Conservation (phyloP, 2,113 vertebrate species). For the Charadrius vociferus region DNA sequence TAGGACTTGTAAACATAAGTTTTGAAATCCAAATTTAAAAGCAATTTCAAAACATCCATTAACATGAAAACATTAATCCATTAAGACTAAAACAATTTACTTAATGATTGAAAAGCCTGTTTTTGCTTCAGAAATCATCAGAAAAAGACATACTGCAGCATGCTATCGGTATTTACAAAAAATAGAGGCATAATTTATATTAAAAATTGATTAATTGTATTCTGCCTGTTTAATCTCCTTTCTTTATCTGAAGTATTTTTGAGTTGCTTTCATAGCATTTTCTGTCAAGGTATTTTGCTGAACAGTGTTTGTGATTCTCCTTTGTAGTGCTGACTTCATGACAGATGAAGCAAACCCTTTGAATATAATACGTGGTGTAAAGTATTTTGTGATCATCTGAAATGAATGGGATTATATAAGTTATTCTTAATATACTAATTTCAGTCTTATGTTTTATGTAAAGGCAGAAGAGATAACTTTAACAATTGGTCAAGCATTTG, state of each 20-base stretch:
- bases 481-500: conserved; percentile 98
- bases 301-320: not conserved
- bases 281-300: not conserved
- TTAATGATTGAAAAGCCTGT: not conserved
- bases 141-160: not conserved
- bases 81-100: not conserved
- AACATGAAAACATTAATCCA: not conserved
- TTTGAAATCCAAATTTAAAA: not conserved
- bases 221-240: not conserved
- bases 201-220: not conserved
- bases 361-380: not conserved
- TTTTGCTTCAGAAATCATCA: not conserved
- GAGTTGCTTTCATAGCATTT: not conserved
- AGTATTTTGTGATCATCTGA: not conserved
- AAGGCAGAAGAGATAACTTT: conserved; percentile 98
- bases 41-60: not conserved
- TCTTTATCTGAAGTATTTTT: not conserved
- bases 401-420: not conserved
- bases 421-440: not conserved
- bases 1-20: not conserved
- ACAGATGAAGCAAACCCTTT: not conserved
- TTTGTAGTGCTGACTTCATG: not conserved
- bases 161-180: not conserved
- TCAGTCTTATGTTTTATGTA: conserved; percentile 50
- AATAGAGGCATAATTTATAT: not conserved